Percentiles rank a stretch among this genome's conserved stretches.
phyloP scores from a whole-genome alignment of 2,888 invertebrate genomes.

The Orthosia incerta region DNA sequence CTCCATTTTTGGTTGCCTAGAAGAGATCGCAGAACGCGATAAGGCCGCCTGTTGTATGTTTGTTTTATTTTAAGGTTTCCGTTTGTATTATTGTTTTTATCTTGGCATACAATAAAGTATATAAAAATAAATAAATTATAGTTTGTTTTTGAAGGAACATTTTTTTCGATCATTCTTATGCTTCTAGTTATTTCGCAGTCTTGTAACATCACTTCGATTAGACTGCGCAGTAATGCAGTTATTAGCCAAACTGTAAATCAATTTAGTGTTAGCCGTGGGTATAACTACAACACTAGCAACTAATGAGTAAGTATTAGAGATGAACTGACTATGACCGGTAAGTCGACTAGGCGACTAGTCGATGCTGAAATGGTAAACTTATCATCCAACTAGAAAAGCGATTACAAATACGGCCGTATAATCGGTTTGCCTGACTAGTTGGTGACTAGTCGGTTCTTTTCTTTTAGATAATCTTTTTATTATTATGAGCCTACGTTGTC shows the following conservation, averaged over 20 bases:
- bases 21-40: too few species aligned
- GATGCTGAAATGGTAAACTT: not conserved
- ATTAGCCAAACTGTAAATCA: slow-evolving; percentile 15
- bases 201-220: not conserved
- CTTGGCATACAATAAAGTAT: too few species aligned
- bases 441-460: not conserved
- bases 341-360: not conserved
- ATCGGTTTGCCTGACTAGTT: not conserved
- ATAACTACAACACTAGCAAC: slow-evolving; percentile 30
- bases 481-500: too few species aligned
- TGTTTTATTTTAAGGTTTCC: too few species aligned
- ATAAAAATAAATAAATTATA: too few species aligned
- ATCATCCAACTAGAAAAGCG: not conserved
- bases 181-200: too few species aligned
- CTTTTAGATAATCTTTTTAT: too few species aligned
- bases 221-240: not conserved
- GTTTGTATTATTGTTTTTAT: too few species aligned
- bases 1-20: too few species aligned
- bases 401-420: not conserved
- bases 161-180: too few species aligned
- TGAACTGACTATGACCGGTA: not conserved
- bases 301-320: slow-evolving; percentile 15
- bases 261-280: not conserved
- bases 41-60: too few species aligned
- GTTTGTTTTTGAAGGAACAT: too few species aligned